Evolutionary conservation across 2,888 invertebrate species (phyloP), one percentile per base, ranked within the genome.

Genomic region (Hypsopygia costalis): DNA sequence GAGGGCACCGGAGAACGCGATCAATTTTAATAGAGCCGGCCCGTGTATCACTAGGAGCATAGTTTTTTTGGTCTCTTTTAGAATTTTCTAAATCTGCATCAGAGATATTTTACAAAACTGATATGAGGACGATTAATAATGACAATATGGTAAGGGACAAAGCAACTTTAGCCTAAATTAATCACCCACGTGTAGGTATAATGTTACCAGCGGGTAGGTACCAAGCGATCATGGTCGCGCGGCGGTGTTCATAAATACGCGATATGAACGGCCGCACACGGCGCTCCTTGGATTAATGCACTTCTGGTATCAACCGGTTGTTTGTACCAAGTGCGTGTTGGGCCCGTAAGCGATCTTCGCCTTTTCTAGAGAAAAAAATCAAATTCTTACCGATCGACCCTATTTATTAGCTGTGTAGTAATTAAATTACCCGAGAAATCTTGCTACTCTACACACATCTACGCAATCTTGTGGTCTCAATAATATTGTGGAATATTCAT

Each of bases 201-300:
- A 69, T 69, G 77, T 81, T 81, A 78, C 78, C 57, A 36, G 52
- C 52, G 51, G 53, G 72, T 67, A 76, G 53, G 72, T 67, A 76
- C 75, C 69, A 71, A 72, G 78, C 65, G 63, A 64, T 67, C 81
- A 80, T 73, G 73, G 64, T 50, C 50, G 60, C 46, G 44, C 52
- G 52, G 60, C 57, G 73, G 79, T 77, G 80, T 77, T 77, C 82
- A 83, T 86, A 85, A 85, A 85, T 82, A 79, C 77, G 68, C 64
- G 65, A 71, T 74, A 78, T 76, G 79, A 70, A 62, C 58, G 83
- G 74, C 86, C 86, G 77, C 86, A 83, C 85, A 83, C 83, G 62
- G 72, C 67, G 85, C 56, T 60, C 62, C 67, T 68, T 67, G 70
- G 78, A 80, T 81, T 79, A 78, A 80, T 80, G 74, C 65, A 64